Conservation (phyloP, 2,888 invertebrate genomes). For the Pollenia angustigena region DNA sequence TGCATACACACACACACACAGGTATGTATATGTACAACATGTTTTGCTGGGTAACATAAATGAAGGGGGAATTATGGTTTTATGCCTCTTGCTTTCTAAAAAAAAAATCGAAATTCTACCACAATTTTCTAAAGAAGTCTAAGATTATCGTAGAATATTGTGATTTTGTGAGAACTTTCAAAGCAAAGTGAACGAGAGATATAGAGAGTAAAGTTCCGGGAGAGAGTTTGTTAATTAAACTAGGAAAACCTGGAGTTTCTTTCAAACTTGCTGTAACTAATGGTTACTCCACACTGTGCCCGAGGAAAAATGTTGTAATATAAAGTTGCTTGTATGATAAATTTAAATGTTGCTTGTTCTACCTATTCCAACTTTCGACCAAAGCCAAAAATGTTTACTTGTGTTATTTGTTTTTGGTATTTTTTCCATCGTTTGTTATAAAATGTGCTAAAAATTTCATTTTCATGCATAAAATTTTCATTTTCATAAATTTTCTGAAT, state of each 20-base stretch:
- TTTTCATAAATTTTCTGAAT: conserved; percentile 72
- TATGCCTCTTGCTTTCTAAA: conserved; percentile 44
- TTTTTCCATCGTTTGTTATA: conserved; percentile 52
- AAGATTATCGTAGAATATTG: conserved; percentile 13
- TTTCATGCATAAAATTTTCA: conserved; percentile 71
- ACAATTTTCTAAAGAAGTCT: conserved; percentile 49
- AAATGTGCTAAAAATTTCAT: conserved; percentile 70
- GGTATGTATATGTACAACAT: neutral
- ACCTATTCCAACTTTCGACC: conserved; percentile 11
- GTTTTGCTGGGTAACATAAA: neutral
- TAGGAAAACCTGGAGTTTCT: conserved; percentile 22
- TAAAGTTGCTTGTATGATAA: conserved; percentile 40
- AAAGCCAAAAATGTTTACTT: neutral
- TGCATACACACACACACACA: neutral
- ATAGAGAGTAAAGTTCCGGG: neutral
- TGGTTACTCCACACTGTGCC: conserved; percentile 32
- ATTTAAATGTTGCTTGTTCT: neutral
- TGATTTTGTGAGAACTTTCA: neutral
- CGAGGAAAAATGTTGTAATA: conserved; percentile 36
- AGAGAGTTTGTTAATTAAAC: conserved; percentile 25
- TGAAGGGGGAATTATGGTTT: conserved; percentile 42
- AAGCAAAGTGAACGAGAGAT: neutral
- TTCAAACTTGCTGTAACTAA: conserved; percentile 27
- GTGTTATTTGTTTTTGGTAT: conserved; percentile 18
- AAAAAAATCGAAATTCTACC: conserved; percentile 35